phyloP scores from a whole-genome alignment of 2,797 vertebrate species.

The Micropoecilia bifurca region DNA sequence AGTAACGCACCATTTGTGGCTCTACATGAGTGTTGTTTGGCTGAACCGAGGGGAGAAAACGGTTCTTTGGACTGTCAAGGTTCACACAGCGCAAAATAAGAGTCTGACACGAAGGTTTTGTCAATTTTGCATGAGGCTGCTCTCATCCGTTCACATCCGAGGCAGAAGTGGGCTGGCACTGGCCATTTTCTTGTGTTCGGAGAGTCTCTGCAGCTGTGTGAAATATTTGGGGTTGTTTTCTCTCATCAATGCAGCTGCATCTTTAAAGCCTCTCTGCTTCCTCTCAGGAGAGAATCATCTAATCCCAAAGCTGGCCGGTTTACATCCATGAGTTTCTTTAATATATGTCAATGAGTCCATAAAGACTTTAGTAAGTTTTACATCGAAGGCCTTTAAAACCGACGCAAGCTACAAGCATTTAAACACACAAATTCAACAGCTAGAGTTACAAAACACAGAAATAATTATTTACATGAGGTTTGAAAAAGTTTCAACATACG shows the following conservation, averaged over 20 bases:
- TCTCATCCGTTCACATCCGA: constrained; percentile 34
- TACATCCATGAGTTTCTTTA: constrained; percentile 20
- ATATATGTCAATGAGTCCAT: not conserved
- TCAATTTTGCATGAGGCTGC: not conserved
- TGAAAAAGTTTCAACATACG: not conserved
- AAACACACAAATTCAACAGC: not conserved
- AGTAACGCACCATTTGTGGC: too few relatives aligned
- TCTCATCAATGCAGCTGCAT: constrained; percentile 74
- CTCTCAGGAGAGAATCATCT: constrained; percentile 57
- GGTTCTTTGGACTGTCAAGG: too few relatives aligned
- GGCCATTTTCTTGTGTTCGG: constrained; percentile 18
- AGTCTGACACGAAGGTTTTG: not conserved
- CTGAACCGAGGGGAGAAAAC: too few relatives aligned
- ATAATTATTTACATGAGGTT: not conserved
- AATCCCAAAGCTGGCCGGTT: constrained; percentile 43
- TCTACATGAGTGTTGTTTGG: too few relatives aligned
- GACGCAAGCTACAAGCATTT: not conserved
- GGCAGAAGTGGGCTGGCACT: constrained; percentile 38
- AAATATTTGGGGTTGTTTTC: constrained; percentile 55
- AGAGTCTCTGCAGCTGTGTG: constrained; percentile 67
- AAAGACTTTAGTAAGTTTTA: not conserved
- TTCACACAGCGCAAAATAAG: not conserved
- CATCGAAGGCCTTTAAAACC: not conserved
- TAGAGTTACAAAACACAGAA: not conserved
- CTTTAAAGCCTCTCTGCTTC: constrained; percentile 59